Base-by-base conservation (phyloP, 2,888 invertebrate genomes). In the Trissoscelio sp. region DNA sequence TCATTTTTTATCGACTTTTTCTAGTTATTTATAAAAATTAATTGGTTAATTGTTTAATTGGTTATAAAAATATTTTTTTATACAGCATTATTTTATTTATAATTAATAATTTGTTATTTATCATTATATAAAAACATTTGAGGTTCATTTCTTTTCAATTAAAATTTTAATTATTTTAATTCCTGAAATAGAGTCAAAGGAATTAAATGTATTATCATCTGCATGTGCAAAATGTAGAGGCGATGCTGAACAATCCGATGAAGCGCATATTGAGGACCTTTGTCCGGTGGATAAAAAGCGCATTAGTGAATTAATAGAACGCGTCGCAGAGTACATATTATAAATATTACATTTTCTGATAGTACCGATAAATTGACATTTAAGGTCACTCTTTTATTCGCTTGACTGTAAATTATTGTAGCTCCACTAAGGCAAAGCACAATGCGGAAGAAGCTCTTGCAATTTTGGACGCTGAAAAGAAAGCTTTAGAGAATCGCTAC, bases 251-350 rank as follows among this genome's bases (percentile, higher is more conserved):
- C 24, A 78, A 48, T 83, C 69, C 0, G 70, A 73, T 16, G n/a
- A 22, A 5, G 46, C 78, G 12, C 79, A 83, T 28, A 74, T 74
- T 7, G 78, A 75, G n/a, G 74, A 83, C 58, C 74, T 82, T 3
- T 80, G 82, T 46, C 70, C 69, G 3, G 67, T 42, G 4, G 83
- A 83, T 24, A 81, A 67, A 48, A 74, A 66, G 7, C 75, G 79
- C 44, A 74, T 81, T 37, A 74, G 64, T 39, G 55, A 79, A 60
- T 70, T 83, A 18, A 81, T 81, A 39, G 57, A 66, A 28, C 69
- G 70, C 5, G 55, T 83, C 6, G 18, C 80, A n/a, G 62, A 80
- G 83, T 83, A 69, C 4, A 34, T 18, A 44, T 66, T 34, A 37
- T 31, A 7, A 67, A 42, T 34, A 55, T 53, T 53, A 22, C 39